Conservation (phyloP, 2,797 vertebrate species). For the Lepilemur septentrionalis region DNA sequence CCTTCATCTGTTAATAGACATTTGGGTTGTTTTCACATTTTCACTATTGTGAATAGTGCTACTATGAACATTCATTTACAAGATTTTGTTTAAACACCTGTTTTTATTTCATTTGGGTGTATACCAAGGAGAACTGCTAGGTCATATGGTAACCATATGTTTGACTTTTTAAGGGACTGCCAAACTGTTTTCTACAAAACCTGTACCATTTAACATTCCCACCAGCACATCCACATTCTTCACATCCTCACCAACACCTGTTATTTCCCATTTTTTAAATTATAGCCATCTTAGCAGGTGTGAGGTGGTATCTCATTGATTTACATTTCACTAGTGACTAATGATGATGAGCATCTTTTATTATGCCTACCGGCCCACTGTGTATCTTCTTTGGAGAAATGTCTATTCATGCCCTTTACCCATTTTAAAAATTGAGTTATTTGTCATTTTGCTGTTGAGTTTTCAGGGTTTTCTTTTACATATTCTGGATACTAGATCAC, state of each 20-base stretch:
- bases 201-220: neutral
- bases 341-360: neutral
- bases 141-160: neutral
- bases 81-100: neutral
- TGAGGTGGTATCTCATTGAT: neutral
- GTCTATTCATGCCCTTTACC: neutral
- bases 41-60: neutral
- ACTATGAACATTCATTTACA: neutral
- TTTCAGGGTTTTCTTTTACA: neutral
- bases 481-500: neutral
- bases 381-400: neutral
- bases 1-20: neutral
- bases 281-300: neutral
- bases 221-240: neutral
- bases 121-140: neutral
- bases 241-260: neutral
- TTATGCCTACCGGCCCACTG: neutral
- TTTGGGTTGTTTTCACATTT: neutral
- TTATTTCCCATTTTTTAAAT: neutral
- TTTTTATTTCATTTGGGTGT: neutral
- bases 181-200: neutral
- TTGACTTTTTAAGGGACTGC: neutral
- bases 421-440: neutral
- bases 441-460: neutral
- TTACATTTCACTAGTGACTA: neutral